Conservation (phyloP, 2,888 invertebrate genomes). For the Harpagoxenus sublaevis region DNA sequence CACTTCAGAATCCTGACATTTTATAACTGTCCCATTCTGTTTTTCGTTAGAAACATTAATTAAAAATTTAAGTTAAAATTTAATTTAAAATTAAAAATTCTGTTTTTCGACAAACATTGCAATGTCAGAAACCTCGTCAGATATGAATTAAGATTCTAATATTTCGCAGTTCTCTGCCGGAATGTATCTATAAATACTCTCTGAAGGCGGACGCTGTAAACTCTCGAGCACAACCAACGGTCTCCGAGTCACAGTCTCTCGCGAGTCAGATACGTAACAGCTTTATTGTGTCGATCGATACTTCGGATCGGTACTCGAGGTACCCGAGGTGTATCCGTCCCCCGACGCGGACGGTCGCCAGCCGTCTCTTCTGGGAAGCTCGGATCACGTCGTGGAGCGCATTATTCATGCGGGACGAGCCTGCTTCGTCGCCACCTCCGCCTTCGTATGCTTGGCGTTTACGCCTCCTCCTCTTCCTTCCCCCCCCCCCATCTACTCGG, state of each 20-base stretch:
- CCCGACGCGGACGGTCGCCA: slow-evolving; percentile 61
- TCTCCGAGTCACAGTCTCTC: slow-evolving; percentile 21
- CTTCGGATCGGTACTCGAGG: slow-evolving; percentile 32
- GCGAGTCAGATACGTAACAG: slow-evolving; percentile 50
- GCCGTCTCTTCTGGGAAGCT: slow-evolving; percentile 78
- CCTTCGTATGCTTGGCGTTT: slow-evolving; percentile 63
- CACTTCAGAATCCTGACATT: neutral
- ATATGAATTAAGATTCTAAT: neutral
- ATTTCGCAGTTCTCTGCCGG: neutral
- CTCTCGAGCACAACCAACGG: slow-evolving; percentile 6
- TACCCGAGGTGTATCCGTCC: slow-evolving; percentile 55
- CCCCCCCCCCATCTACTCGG: neutral
- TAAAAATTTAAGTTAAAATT: no score
- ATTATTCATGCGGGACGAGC: slow-evolving; percentile 81
- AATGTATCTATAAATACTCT: neutral
- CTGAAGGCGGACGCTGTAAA: neutral
- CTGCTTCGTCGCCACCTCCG: slow-evolving; percentile 66
- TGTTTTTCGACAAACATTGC: neutral
- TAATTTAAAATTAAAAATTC: no score
- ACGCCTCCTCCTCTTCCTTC: slow-evolving; percentile 41
- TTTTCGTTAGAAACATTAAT: no score
- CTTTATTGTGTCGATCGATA: slow-evolving; percentile 53
- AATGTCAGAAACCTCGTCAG: neutral
- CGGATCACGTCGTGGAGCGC: slow-evolving; percentile 77
- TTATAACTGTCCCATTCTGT: neutral